Base-by-base conservation (phyloP, 2,797 vertebrate genomes). In the Distichodus sexfasciatus region DNA sequence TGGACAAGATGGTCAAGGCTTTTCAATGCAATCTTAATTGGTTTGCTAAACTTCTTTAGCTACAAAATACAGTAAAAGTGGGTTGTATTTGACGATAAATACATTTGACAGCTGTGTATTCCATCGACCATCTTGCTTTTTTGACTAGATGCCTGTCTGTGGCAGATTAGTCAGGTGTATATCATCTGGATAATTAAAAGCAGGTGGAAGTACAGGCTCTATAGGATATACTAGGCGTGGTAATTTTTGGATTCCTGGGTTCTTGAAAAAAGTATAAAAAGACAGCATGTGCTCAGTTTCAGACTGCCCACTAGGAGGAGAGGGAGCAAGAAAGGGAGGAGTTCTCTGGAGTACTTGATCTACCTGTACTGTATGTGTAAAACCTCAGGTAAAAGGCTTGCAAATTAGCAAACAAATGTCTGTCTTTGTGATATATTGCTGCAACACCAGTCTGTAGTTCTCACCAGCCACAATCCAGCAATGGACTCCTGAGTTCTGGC, bases 171-270 rank as follows among this genome's bases (percentile, higher is more conserved):
- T 89, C 86, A 86, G 79, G 81, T 86, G 87, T 67, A 88, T 84
- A 87, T 84, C 87, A 89, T 85, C 81, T 69, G 74, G 76, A 76
- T 90, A 90, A 90, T 89, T 87, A 80, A 85, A 83, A 70, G 78
- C 81, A 57, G 78, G 79, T 82, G 79, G 72, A 79, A 76, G 75
- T 26, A 17, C 41, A 62, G 29, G 21, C 55, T 74, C 33, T 24
- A 26, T 54, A 7, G 64, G 33, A 28, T 59, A 82, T 85, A 86
- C 70, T 87, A 85, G 80, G 85, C 73, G 85, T 38, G 89, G 77
- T 65, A 68, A 77, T 80, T 75, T 68, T 8, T 63, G 1, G 1
- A 11, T 74, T 65, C 35, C 75, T 7, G 4, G 41, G 47, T 43
- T 43, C 48, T 12, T 5, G 3, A 35, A 17, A 14, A 4, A 4